Conservation (phyloP, 2,888 invertebrate genomes). For the Coremacera marginata region DNA sequence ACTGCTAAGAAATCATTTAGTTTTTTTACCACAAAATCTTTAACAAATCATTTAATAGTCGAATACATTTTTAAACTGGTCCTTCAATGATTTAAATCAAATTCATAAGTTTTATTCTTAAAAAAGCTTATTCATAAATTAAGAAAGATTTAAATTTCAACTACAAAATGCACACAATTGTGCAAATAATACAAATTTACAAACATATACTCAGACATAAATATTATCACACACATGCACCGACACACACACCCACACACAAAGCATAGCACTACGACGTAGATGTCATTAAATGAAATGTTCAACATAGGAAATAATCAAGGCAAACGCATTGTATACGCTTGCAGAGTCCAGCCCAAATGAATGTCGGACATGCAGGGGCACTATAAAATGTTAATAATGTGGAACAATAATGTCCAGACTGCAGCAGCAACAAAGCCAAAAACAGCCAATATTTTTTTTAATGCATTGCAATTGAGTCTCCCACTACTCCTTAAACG, state of each 20-base stretch:
- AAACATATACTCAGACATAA: too few relatives aligned
- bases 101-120: too few relatives aligned
- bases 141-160: not conserved
- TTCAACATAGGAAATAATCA: conserved; percentile 25
- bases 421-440: conserved; percentile 12
- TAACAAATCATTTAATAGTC: too few relatives aligned
- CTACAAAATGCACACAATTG: conserved; percentile 9
- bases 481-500: too few relatives aligned
- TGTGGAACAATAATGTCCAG: conserved; percentile 21
- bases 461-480: too few relatives aligned
- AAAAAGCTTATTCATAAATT: too few relatives aligned
- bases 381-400: conserved; percentile 28
- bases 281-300: conserved; percentile 25
- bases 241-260: too few relatives aligned
- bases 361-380: not conserved
- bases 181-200: not conserved
- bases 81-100: too few relatives aligned
- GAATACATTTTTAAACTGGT: too few relatives aligned
- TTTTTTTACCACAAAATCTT: too few relatives aligned
- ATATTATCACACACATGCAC: too few relatives aligned
- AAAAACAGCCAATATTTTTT: not conserved
- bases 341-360: not conserved
- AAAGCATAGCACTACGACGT: not conserved
- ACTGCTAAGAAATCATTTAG: too few relatives aligned
- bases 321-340: conserved; percentile 13